Evolutionary conservation across 2,888 invertebrate species (phyloP), one percentile per base, ranked within the genome.

Genomic region (Muschampia plurimacula): DNA sequence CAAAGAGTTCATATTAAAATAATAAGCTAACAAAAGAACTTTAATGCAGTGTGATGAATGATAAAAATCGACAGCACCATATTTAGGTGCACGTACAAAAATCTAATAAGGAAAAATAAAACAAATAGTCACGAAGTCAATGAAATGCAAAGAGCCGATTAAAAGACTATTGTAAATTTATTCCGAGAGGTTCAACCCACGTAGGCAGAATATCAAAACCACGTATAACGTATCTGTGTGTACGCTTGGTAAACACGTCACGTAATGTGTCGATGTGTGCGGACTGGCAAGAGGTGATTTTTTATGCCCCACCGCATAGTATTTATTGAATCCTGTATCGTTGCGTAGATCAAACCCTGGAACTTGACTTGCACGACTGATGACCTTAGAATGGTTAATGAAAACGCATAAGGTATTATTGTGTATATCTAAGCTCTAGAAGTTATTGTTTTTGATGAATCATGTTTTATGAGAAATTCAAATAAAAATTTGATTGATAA

Each of bases 291-390:
- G 87, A 76, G 79, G 80, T 79, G 82, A 84, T 86, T 92, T 93
- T 93, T 93, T 92, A 91, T 92, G 89, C 85, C 81, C 80, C 80
- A 82, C 85, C 88, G 85, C 86, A 86, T 87, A 82, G 86, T 89
- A 90, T 90, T 89, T 91, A 93, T 92, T 92, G 91, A 92, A 93
- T 92, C 86, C 86, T 82, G 84, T 88, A 89, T 89, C 88, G 82
- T 84, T 84, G 85, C 84, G 84, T 87, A 82, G 88, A 90, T 90
- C 89, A 84, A 85, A 82, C 78, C 76, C 75, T 84, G 79, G 81
- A 76, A 80, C 80, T 82, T 81, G 82, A 77, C 78, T 80, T 77
- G 78, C 73, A 79, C 79, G 74, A 76, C 67, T 77, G 77, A 80
- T 78, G 77, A 75, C 78, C 75, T 76, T 74, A 76, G 67, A 76